Base-by-base conservation (phyloP, 2,113 vertebrate species). In the Megatriorchis doriae region DNA sequence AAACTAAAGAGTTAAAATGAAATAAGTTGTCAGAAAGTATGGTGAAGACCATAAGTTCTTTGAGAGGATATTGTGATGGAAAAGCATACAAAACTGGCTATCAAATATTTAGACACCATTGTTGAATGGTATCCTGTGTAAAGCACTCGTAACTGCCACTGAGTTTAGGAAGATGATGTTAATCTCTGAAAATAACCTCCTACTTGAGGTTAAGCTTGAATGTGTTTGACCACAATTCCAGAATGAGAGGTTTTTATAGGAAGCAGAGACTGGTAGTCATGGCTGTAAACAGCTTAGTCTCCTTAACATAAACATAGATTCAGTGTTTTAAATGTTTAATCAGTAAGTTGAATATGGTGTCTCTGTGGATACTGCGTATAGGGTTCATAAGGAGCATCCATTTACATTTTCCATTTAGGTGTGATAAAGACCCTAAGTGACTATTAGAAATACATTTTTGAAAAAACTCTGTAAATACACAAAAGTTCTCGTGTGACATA, bases 281-380 rank as follows among this genome's bases (percentile, higher is more conserved):
- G 89, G 56, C 80, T 94, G 86, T 89, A 91, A 97, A 96, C 89
- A 95, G 50, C 86, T 86, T 45, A 3, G 25, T 66, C 42, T 90
- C 71, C 70, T 77, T 81, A 63, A 50, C 42, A 31, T 53, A 83
- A 94, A 81, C 86, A 81, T 4, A 74, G 83, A 59, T 78, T 58
- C 11, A 25, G 34, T 22, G 61, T 56, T 89, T 81, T 74, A 67
- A 74, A 45, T 84, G 47, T 78, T 93, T 68, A 72, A 75, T 52
- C 34, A 86, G 27, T 62, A 58, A 82, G 58, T n/a, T 68, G 62
- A 52, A 16, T 53, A 14, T 23, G 42, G 16, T 82, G 34, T 65
- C 31, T 86, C 52, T 93, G 47, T 89, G 63, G 22, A 16, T 84
- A 14, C 12, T 81, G 26, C 13, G 18, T 53, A 9, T 8, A 31